Conservation (phyloP, 2,113 vertebrate genomes). For the Hippocampus guttulatus region DNA sequence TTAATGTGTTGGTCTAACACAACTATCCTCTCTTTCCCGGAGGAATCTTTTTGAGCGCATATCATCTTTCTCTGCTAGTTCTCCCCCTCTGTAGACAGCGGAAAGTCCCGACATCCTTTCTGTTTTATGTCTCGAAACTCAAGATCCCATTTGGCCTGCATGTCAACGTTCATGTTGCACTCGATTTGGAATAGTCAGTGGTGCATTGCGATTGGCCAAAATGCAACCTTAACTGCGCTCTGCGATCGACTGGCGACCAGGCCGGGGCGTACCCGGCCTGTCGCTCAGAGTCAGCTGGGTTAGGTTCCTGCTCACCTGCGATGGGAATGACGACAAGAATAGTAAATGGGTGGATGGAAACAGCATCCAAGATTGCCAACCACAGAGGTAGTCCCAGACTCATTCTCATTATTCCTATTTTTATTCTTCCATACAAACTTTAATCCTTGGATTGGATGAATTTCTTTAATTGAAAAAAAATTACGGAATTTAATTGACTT, state of each 20-base stretch:
- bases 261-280: neutral
- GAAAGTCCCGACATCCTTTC: slow-evolving; percentile 35
- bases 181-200: slow-evolving; percentile 13
- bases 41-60: slow-evolving; percentile 51
- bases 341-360: neutral
- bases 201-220: neutral
- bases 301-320: neutral
- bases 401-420: neutral
- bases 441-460: neutral
- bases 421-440: neutral
- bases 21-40: slow-evolving; percentile 49
- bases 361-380: neutral
- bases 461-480: neutral
- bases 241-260: neutral
- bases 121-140: slow-evolving; percentile 13
- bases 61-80: slow-evolving; percentile 41
- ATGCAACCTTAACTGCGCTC: neutral
- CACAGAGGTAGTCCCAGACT: neutral
- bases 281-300: neutral
- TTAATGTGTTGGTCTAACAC: slow-evolving; percentile 63
- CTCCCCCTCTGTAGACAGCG: slow-evolving; percentile 14
- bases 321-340: neutral
- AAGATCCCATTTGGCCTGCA: too few species aligned
- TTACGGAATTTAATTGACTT: too few species aligned
- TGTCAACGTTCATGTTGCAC: slow-evolving; percentile 29